Conservation (phyloP, 2,113 vertebrate genomes). For the Thinocorus orbignyianus region DNA sequence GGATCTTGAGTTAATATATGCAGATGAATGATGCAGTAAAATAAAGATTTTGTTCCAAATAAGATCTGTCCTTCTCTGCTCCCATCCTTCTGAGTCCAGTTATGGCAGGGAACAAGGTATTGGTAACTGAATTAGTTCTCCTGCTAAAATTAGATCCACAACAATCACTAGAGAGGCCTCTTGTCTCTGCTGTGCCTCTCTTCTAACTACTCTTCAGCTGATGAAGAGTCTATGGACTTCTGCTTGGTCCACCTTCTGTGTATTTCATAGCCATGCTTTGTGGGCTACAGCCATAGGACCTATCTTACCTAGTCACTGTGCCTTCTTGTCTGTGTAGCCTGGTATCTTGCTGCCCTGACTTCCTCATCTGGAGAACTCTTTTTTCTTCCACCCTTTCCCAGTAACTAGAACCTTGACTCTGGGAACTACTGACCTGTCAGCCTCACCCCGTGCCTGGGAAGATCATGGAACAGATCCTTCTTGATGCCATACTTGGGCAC, state of each 20-base stretch:
- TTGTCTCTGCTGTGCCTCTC: not conserved
- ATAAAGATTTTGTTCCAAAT: not conserved
- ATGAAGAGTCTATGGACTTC: not conserved
- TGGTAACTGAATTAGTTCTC: not conserved
- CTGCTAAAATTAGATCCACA: not conserved
- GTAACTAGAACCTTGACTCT: not conserved
- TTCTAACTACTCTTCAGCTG: not conserved
- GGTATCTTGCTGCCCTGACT: not conserved
- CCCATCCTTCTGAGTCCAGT: not conserved
- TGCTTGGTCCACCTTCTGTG: not conserved
- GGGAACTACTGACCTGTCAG: too few species aligned
- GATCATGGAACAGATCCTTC: too few species aligned
- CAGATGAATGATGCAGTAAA: not conserved
- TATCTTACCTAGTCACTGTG: not conserved
- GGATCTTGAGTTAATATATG: not conserved
- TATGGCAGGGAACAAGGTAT: not conserved
- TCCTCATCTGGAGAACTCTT: not conserved
- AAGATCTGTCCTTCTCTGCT: not conserved
- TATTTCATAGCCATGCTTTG: not conserved
- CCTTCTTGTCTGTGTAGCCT: not conserved
- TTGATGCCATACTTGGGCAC: too few species aligned
- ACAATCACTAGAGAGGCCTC: accelerated
- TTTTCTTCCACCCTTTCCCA: not conserved
- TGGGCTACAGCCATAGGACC: not conserved
- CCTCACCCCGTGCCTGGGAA: too few species aligned